Evolutionary conservation across 2,888 invertebrate species (phyloP), one percentile per base, ranked within the genome.

Genomic region (Sarcophaga variegata): DNA sequence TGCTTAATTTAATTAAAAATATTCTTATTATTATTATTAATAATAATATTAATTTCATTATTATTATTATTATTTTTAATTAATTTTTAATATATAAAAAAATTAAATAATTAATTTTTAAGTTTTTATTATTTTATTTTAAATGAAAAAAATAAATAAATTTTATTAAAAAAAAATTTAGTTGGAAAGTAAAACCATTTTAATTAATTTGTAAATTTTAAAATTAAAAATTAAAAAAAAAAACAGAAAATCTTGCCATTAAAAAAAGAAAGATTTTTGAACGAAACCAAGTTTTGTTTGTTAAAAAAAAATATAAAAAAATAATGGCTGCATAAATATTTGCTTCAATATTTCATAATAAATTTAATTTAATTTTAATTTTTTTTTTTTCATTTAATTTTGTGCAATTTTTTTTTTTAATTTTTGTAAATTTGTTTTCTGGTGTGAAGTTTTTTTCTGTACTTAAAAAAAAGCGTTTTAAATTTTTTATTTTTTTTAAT

Each of bases 1-100:
- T 89, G 90, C 91, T 89, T 93, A 90, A 91, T 37, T 60, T 37
- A 37, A 37, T 37, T 37, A 17, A 87, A 88, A 87, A 88, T 47
- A 88, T 88, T 85, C 49, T 66, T 54, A 12, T 83, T 67, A 70
- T 47, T 70, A 37, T 64, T 59, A 69, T 22, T 64, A 75, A 64
- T 49, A 59, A 37, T 37, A 37, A 10, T 37, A 37, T 37, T 37
- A 37, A 37, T 37, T 37, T 37, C 37, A 37, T 37, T 75, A 81
- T 66, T 76, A 59, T 76, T 59, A 54, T 77, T 80, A 60, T 83
- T 81, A 22, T 22, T 22, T 22, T 22, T 22, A 22, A 22, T 22
- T 22, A 22, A 22, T 22, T 22, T 22, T 22, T 22, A 22, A 22
- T 22, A 22, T 22, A 22, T 22, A 22, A 22, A 22, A 83, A 47